phyloP scores from a whole-genome alignment of 2,797 vertebrate species.

The Phoeniculus purpureus region DNA sequence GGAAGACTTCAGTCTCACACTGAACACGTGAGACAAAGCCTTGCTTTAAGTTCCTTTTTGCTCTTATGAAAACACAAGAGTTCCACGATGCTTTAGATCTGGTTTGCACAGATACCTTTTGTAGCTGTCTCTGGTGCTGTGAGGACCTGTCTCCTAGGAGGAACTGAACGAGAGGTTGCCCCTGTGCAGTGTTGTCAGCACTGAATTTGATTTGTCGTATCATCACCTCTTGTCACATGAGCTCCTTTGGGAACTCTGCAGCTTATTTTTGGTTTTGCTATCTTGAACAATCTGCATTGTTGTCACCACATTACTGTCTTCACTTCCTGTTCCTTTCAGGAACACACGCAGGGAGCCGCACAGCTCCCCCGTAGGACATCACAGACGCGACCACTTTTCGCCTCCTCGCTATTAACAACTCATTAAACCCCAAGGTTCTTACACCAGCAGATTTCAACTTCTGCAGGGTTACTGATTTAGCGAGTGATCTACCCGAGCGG shows the following conservation, averaged over 20 bases:
- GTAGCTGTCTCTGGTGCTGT: neutral
- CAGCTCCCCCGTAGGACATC: neutral
- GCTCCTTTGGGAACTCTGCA: neutral
- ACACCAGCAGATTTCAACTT: neutral
- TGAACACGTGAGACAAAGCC: neutral
- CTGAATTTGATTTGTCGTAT: neutral
- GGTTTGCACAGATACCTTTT: neutral
- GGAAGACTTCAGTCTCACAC: neutral
- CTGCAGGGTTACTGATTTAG: neutral
- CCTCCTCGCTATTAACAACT: neutral
- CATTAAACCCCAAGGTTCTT: neutral
- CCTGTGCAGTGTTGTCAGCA: neutral
- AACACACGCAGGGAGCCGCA: neutral
- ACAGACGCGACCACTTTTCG: neutral
- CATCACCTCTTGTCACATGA: neutral
- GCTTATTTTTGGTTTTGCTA: neutral
- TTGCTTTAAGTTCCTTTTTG: neutral
- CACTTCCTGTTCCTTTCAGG: neutral
- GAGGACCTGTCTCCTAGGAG: neutral
- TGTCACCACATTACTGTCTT: neutral
- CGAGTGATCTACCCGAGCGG: no score
- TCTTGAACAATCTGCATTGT: neutral
- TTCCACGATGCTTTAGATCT: neutral
- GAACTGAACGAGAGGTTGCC: neutral
- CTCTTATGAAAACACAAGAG: neutral